These are phyloP conservation scores for Hipposideros larvatus DNA, from an alignment of 2,797 vertebrate species.

Conservation along the genomic window DNA sequence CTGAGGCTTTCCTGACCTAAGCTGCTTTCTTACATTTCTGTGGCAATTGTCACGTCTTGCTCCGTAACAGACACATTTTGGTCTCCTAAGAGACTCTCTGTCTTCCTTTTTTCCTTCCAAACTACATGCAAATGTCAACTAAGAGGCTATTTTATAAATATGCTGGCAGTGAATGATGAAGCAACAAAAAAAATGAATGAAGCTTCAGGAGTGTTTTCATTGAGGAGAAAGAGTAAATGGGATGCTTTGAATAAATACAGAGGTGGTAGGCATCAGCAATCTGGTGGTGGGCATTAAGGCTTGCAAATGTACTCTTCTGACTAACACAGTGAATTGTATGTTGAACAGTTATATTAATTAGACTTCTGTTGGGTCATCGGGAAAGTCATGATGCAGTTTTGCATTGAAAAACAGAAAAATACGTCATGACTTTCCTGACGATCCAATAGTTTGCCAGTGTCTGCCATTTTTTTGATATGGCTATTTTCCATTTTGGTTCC, in stretches of 20 bases:
- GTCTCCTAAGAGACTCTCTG: neutral
- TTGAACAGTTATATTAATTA: constrained; percentile 1
- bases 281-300: neutral
- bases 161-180: neutral
- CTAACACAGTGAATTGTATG: neutral
- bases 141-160: constrained; percentile 38
- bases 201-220: neutral
- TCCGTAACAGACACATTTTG: neutral
- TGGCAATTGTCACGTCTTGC: neutral
- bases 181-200: neutral
- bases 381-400: no score
- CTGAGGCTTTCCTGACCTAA: neutral
- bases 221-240: neutral
- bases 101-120: neutral
- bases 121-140: neutral
- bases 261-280: neutral
- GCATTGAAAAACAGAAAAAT: no score
- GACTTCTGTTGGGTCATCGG: neutral
- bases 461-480: neutral
- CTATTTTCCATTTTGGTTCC: neutral
- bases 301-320: neutral
- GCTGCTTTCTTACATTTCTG: neutral
- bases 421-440: no score
- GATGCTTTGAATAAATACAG: neutral
- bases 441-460: neutral